Base-by-base conservation (phyloP, 2,113 vertebrate genomes). In the Corythoichthys intestinalis region DNA sequence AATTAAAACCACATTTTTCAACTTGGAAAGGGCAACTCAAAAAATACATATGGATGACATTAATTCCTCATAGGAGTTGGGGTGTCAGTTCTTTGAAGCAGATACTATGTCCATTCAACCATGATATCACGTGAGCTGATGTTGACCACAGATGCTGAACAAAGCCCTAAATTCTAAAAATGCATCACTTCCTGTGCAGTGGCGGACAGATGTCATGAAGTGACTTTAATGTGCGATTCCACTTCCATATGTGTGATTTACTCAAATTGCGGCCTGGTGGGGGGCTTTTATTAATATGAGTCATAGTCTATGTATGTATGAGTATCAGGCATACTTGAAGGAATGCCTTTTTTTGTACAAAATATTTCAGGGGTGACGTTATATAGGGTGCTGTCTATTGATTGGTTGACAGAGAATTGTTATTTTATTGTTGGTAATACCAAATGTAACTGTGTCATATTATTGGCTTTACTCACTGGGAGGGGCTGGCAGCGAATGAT, bases 171-270 rank as follows among this genome's bases (percentile, higher is more conserved):
- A 59, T 28, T 2, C 6, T 57, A 4, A 46, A 59, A 64, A 52
- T 59, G 46, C 12, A 52, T 50, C 20, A 37, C 44, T 71, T 71
- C 44, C 44, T 68, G 52, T 20, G 52, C 8, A 67, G 41, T 47
- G 44, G 20, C 11, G 34, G 14, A 20, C 46, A 49, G 47, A 65
- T 64, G 62, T 64, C 44, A 20, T 64, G 13, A 64, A 44, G 20
- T 64, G 62, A 34, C 44, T 64, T 34, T n/a, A 3, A 17, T 17
- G 17, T 44, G 59, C 20, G 20, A 28, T 28, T 28, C 20, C 20
- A 28, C 20, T 61, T 44, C 59, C 15, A n/a, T n/a, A 20, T 11
- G 15, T 61, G 39, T 61, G 59, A 60, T 60, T n/a, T 60, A 15
- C 58, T 38, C 14, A 60, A 54, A 54, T 54, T 28, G 20, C 28